Percentiles rank a stretch among this genome's conserved stretches.
Conservation (phyloP, 1,140 invertebrate species). For the Paracyclopina nana region DNA sequence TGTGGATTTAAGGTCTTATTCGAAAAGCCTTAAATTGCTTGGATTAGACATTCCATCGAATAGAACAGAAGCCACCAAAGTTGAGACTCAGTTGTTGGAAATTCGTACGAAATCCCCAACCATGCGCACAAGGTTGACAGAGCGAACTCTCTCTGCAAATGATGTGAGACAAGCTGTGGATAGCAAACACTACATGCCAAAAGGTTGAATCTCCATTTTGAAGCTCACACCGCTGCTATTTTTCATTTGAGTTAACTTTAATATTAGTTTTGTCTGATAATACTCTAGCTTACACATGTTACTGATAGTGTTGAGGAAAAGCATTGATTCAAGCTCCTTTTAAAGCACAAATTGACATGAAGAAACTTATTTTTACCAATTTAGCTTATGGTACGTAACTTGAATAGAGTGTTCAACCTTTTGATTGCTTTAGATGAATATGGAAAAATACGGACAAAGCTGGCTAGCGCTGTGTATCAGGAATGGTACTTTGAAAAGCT, state of each 20-base stretch:
- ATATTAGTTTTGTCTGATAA: no score
- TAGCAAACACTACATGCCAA: neutral
- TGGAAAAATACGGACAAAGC: neutral
- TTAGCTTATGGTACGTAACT: no score
- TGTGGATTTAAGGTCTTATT: constrained; percentile 3
- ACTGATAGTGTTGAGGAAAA: no score
- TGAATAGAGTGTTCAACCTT: no score
- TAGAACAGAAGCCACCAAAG: neutral
- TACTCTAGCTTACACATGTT: no score
- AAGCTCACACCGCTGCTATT: no score
- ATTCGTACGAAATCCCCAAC: constrained; percentile 5
- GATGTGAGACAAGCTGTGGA: neutral
- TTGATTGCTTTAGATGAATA: neutral
- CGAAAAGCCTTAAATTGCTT: neutral
- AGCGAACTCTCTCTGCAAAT: neutral
- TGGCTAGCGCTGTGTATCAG: constrained; percentile 1
- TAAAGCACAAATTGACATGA: no score
- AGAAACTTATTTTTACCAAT: no score
- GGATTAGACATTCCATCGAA: neutral
- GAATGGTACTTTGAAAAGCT: constrained; percentile 13
- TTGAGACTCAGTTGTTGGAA: neutral
- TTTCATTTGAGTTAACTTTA: no score
- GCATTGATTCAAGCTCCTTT: no score
- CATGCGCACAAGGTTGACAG: neutral
- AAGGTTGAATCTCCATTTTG: no score